Evolutionary conservation across 2,888 invertebrate genomes (phyloP).

Genomic region (Euzophera pinguis): DNA sequence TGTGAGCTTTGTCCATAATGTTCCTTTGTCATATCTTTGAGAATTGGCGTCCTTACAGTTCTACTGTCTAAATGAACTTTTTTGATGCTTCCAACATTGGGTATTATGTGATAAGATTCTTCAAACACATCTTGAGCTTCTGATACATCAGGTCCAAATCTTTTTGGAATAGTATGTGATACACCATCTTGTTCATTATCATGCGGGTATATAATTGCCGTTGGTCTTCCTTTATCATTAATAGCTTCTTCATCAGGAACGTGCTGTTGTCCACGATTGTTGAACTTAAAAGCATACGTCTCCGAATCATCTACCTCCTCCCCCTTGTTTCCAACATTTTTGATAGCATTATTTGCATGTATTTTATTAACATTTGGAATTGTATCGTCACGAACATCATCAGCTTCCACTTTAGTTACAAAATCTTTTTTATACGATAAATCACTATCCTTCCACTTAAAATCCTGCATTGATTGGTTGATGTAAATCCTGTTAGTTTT

Average conservation of each 20-base stretch:
- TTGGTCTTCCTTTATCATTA: neutral
- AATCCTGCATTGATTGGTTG: slow-evolving; percentile 42
- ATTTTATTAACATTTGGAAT: neutral
- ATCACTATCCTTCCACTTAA: slow-evolving; percentile 22
- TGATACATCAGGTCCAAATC: neutral
- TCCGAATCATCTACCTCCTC: neutral
- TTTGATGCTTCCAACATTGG: slow-evolving; percentile 6
- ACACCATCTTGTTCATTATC: neutral
- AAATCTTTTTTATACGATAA: slow-evolving; percentile 23
- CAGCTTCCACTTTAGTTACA: slow-evolving; percentile 22
- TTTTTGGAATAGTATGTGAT: neutral
- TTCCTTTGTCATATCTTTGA: slow-evolving; percentile 11
- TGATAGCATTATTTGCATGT: neutral
- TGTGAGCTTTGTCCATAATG: neutral
- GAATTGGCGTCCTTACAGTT: slow-evolving; percentile 36
- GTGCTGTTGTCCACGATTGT: neutral
- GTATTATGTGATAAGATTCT: neutral
- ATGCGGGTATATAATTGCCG: neutral
- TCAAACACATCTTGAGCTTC: neutral
- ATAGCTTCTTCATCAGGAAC: neutral
- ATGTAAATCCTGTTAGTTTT: slow-evolving; percentile 30
- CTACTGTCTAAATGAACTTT: slow-evolving; percentile 30
- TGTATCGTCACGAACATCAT: neutral
- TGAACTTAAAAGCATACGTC: neutral
- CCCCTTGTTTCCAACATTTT: neutral